Evolutionary conservation across 2,888 invertebrate species (phyloP).

Genomic region (Drosophila robusta): DNA sequence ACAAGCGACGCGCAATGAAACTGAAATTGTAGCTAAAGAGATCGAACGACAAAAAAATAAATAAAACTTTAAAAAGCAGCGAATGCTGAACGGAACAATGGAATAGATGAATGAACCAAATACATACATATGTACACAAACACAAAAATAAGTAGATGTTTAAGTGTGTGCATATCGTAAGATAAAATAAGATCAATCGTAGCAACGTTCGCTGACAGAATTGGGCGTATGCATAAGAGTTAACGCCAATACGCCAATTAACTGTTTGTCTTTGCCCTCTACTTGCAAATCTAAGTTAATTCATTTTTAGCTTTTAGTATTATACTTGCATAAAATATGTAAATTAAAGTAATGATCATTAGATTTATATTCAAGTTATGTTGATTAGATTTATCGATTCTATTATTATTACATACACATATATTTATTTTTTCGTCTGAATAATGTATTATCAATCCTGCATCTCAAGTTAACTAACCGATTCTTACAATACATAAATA

Average conservation of each 20-base stretch:
- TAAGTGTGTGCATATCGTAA: background rate
- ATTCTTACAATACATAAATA: no score
- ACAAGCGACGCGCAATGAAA: slow-evolving; percentile 61
- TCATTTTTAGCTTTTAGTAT: no score
- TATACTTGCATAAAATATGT: no score
- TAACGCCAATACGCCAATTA: background rate
- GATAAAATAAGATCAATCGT: slow-evolving; percentile 17
- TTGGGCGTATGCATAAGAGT: background rate
- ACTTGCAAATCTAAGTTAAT: no score
- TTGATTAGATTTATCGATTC: no score
- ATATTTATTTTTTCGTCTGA: no score
- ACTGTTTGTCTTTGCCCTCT: background rate
- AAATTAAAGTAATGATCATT: no score
- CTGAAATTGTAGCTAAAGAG: slow-evolving; percentile 72
- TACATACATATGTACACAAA: slow-evolving; percentile 9
- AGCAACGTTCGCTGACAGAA: slow-evolving; percentile 7
- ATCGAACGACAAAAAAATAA: slow-evolving; percentile 22
- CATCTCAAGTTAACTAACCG: no score
- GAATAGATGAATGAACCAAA: slow-evolving; percentile 41
- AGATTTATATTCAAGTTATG: no score
- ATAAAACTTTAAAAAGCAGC: slow-evolving; percentile 17
- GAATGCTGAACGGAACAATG: slow-evolving; percentile 36
- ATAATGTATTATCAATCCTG: no score
- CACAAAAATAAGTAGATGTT: background rate
- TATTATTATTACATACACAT: no score